These are phyloP conservation scores for Thripadectes ignobilis DNA, from an alignment of 2,797 vertebrate species.

Conservation along the genomic window DNA sequence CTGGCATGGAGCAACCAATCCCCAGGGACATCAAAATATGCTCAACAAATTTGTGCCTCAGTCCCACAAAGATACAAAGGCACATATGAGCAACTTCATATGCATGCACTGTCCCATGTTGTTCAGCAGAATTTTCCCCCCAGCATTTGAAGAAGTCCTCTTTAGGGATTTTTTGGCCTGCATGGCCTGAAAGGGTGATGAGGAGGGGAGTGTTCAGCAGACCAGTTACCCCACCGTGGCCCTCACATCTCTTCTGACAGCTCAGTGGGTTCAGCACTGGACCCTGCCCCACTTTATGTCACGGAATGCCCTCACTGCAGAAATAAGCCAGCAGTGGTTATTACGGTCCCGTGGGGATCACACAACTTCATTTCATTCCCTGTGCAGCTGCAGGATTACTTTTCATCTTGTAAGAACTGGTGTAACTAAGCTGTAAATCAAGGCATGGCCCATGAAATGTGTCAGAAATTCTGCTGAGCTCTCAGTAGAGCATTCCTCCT, in stretches of 20 bases:
- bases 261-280: neutral
- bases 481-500: neutral
- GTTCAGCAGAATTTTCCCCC: neutral
- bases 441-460: rapidly evolving
- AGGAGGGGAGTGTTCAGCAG: neutral
- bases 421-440: neutral
- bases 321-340: neutral
- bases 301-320: neutral
- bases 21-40: neutral
- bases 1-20: neutral
- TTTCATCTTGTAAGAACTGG: neutral
- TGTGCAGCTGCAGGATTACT: neutral
- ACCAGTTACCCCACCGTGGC: neutral
- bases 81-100: neutral
- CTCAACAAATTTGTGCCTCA: neutral
- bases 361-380: neutral
- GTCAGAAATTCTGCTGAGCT: neutral
- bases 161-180: neutral
- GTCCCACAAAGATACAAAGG: neutral
- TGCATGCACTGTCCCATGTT: neutral
- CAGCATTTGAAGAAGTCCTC: neutral
- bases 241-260: neutral
- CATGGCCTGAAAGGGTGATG: neutral
- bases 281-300: neutral
- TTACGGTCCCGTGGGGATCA: neutral